Base-by-base conservation (phyloP, 2,113 vertebrate species). In the Proteles cristata region DNA sequence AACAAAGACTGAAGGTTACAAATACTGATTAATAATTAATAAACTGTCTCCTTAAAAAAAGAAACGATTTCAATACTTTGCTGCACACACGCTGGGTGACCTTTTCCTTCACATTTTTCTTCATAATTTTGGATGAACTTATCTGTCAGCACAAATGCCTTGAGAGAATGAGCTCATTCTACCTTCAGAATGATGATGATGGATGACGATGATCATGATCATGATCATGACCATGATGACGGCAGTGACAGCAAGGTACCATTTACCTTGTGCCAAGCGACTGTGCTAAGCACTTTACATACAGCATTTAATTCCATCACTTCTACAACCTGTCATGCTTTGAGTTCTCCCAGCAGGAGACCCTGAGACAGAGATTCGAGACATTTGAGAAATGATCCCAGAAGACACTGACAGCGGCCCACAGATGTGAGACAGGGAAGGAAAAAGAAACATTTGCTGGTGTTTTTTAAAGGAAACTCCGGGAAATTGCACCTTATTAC, bases 11-110 rank as follows among this genome's bases (percentile, higher is more conserved):
- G 35, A 16, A 96, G 35, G 74, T 88, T 73, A 93, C 83, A 95
- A 76, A 92, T 39, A 66, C 31, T 61, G n/a, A 88, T 93, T 80
- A 97, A 96, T 89, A 96, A 95, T 93, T 74, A 94, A 97, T 88
- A 91, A 94, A 61, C 66, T 25, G 48, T n/a, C 58, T 61, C 73
- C 39, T 90, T 81, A 80, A 96, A 92, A 65, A 92, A 69, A 92
- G 53, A 79, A 96, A 50, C 2, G 2, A 79, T 11, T 63, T 16
- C 35, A 74, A 48, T 80, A 76, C 39, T 97, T 93, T 87, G 50
- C 53, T 33, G 28, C 14, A 28, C 21, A 43, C 19, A 66, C 31
- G 66, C 85, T 85, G 61, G 45, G 31, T 69, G 81, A 96, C 50
- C 66, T 96, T 95, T 88, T 82, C 65, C 21, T 74, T 71, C 96